These are phyloP conservation scores for Pemphredon lugubris DNA, from an alignment of 2,888 invertebrate species.

Conservation along the genomic window DNA sequence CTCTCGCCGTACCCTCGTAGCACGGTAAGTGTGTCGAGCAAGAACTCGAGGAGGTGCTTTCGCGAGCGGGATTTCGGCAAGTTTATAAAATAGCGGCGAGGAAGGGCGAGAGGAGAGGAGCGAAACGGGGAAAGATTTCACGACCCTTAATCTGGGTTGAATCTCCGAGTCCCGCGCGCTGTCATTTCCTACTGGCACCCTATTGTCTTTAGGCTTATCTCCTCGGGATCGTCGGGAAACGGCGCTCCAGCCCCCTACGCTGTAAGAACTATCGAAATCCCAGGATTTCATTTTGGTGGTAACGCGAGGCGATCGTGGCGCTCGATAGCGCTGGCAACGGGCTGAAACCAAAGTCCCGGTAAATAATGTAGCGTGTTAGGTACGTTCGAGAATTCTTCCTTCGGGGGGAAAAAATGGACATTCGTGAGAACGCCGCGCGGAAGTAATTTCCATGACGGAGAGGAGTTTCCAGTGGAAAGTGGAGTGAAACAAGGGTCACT, in stretches of 20 bases:
- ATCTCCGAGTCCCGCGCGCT: conserved; percentile 62
- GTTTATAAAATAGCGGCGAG: conserved; percentile 67
- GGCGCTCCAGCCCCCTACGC: conserved; percentile 26
- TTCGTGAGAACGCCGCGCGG: conserved; percentile 41
- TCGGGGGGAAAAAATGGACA: conserved; percentile 26
- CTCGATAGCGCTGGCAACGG: not conserved
- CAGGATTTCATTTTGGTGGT: not conserved
- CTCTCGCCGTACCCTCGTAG: conserved; percentile 44
- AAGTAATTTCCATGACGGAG: conserved; percentile 55
- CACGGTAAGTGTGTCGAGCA: conserved; percentile 61
- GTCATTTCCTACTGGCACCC: conserved; percentile 72
- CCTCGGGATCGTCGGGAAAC: conserved; percentile 45
- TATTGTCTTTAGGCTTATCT: conserved; percentile 75
- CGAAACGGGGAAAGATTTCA: conserved; percentile 59
- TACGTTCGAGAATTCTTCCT: not conserved
- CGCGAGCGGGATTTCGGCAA: conserved; percentile 63
- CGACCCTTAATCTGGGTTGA: conserved; percentile 71
- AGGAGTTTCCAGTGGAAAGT: conserved; percentile 51
- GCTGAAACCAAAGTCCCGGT: not conserved
- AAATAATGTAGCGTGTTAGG: not conserved
- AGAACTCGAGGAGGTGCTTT: conserved; percentile 65
- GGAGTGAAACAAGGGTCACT: conserved; percentile 59
- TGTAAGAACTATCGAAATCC: conserved; percentile 51
- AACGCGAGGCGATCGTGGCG: not conserved
- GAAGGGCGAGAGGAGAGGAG: conserved; percentile 25